A percentile compares a stretch with the other conserved stretches of the same genome.
phyloP scores from a whole-genome alignment of 2,888 invertebrate genomes.

The Zaprionus obscuricornis region DNA sequence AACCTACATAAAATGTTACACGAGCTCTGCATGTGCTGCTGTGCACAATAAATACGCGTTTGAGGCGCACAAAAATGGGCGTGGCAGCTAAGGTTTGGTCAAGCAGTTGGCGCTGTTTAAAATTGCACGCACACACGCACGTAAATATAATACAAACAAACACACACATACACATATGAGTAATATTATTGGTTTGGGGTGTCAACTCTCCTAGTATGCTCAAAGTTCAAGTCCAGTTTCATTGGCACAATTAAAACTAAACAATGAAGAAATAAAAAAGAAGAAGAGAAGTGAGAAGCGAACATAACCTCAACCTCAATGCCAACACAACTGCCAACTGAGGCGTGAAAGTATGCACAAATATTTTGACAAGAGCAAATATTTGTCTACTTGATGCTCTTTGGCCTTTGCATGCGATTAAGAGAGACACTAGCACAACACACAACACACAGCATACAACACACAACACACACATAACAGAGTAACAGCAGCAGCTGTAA shows the following conservation, averaged over 20 bases:
- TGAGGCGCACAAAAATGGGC: neutral
- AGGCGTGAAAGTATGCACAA: conserved; percentile 62
- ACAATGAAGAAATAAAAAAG: conserved; percentile 34
- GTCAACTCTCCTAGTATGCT: conserved; percentile 13
- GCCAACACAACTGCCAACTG: too few species aligned
- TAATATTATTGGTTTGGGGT: conserved; percentile 15
- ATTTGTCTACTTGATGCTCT: conserved; percentile 66
- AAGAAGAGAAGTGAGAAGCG: too few species aligned
- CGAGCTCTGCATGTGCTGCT: conserved; percentile 57
- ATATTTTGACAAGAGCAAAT: conserved; percentile 69
- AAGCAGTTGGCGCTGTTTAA: conserved; percentile 56
- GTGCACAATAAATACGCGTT: conserved; percentile 71
- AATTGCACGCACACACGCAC: conserved; percentile 34
- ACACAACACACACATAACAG: neutral
- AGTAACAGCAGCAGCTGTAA: neutral
- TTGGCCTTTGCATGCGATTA: conserved; percentile 61
- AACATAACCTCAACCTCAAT: too few species aligned
- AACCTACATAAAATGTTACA: conserved; percentile 66
- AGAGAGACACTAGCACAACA: conserved; percentile 6
- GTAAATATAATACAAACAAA: conserved; percentile 63
- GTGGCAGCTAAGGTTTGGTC: conserved; percentile 49
- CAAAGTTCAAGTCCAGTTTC: conserved; percentile 29
- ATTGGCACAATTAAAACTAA: conserved; percentile 66
- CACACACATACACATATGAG: too few species aligned
- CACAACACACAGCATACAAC: neutral